Evolutionary conservation across 1,140 invertebrate species (phyloP).

Genomic region (Vanessa atalanta): DNA sequence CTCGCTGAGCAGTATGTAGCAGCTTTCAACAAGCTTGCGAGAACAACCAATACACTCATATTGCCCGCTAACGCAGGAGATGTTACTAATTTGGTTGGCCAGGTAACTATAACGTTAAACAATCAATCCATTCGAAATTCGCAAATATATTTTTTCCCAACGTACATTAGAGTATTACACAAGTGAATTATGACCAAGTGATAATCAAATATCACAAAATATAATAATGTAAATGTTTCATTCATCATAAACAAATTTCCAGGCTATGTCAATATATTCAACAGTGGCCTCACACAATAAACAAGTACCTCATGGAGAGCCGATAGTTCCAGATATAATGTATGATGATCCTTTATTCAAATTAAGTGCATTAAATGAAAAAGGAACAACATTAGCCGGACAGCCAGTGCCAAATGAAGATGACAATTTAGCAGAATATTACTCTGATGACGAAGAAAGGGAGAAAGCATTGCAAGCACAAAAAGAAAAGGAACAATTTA

Average conservation of each 20-base stretch:
- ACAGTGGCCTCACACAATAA: constrained; percentile 80
- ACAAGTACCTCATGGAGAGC: constrained; percentile 48
- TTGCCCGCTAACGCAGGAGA: constrained; percentile 95
- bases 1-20: constrained; percentile 97
- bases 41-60: constrained; percentile 96
- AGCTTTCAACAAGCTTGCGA: constrained; percentile 96
- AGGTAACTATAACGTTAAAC: constrained; percentile 81
- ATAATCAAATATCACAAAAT: too few relatives aligned
- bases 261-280: constrained; percentile 88
- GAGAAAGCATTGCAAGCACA: constrained; percentile 62
- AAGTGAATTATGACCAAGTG: too few relatives aligned
- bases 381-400: constrained; percentile 59
- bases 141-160: too few relatives aligned
- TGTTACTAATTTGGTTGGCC: constrained; percentile 90
- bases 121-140: too few relatives aligned
- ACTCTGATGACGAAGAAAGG: constrained; percentile 77
- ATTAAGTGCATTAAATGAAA: constrained; percentile 57
- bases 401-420: constrained; percentile 52
- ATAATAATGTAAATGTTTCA: not conserved
- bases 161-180: too few relatives aligned
- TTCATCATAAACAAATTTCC: constrained; percentile 37
- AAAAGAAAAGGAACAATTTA: constrained; percentile 61
- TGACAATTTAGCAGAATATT: constrained; percentile 72
- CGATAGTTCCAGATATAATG: constrained; percentile 50
- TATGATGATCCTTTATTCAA: constrained; percentile 64